These are phyloP conservation scores for Sparus aurata DNA, from an alignment of 2,797 vertebrate species.

Conservation along the genomic window DNA sequence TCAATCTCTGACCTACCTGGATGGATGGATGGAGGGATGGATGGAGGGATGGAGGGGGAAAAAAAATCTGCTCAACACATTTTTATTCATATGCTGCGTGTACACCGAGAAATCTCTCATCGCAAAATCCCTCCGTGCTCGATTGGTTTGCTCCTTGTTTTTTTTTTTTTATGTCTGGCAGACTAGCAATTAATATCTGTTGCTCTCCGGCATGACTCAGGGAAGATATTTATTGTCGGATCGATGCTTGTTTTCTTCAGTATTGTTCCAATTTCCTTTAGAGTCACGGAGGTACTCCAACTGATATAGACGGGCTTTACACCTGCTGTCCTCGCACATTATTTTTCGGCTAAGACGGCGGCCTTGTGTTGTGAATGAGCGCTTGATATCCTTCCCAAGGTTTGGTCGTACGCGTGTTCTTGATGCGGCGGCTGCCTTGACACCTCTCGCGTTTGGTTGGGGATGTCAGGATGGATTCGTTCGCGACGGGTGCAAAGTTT, in stretches of 20 bases:
- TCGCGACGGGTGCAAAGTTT: neutral
- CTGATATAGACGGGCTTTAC: constrained; percentile 58
- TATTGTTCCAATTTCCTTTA: constrained; percentile 82
- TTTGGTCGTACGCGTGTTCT: neutral
- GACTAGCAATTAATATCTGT: constrained; percentile 72
- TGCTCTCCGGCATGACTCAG: constrained; percentile 68
- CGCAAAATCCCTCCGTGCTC: constrained; percentile 7
- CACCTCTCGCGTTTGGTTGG: neutral
- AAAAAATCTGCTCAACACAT: constrained; percentile 53
- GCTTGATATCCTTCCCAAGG: neutral
- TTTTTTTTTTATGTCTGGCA: constrained; percentile 36
- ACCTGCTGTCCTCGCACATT: constrained; percentile 52
- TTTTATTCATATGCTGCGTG: constrained; percentile 12
- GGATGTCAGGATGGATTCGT: constrained; percentile 10
- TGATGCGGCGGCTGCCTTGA: neutral
- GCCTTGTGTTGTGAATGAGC: constrained; percentile 30
- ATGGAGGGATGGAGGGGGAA: too few species aligned
- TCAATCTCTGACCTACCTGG: constrained; percentile 70
- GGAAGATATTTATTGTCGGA: constrained; percentile 76
- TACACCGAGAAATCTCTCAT: constrained; percentile 28
- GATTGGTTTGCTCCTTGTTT: constrained; percentile 48
- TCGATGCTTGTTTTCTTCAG: constrained; percentile 77
- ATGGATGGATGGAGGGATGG: neutral
- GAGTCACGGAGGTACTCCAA: constrained; percentile 75
- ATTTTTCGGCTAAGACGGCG: constrained; percentile 46